Conservation (phyloP, 2,113 vertebrate genomes). For the Nicator chloris region DNA sequence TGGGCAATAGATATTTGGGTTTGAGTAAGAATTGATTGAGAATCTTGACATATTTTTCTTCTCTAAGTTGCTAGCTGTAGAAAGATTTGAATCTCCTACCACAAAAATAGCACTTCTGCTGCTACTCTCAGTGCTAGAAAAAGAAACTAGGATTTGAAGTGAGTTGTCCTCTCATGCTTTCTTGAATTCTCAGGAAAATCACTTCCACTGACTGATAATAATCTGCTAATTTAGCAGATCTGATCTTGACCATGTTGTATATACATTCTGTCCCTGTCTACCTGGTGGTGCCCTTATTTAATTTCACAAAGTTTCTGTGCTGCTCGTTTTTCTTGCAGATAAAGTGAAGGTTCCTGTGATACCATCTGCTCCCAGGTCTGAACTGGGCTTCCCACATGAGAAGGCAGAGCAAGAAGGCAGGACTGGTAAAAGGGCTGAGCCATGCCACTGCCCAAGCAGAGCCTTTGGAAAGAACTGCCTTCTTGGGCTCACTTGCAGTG, state of each 20-base stretch:
- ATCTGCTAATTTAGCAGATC: background rate
- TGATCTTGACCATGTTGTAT: background rate
- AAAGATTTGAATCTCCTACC: background rate
- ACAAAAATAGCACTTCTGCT: background rate
- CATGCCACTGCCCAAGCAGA: background rate
- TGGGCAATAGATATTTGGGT: background rate
- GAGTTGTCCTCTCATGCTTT: background rate
- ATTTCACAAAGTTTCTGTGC: background rate
- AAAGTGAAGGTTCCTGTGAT: background rate
- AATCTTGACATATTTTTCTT: background rate
- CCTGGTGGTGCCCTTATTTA: background rate
- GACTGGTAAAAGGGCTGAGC: background rate
- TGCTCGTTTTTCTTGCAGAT: background rate
- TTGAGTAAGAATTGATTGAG: background rate
- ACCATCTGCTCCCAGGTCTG: background rate
- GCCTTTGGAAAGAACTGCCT: background rate
- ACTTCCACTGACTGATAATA: background rate
- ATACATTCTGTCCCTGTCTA: background rate
- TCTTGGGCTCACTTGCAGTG: background rate
- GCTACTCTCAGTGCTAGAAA: background rate
- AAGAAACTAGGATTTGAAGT: background rate
- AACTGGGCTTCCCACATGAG: rapidly evolving
- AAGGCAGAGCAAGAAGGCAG: background rate
- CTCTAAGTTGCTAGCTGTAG: background rate
- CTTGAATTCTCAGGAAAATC: background rate